These are phyloP conservation scores for Hirundo rustica DNA, from an alignment of 2,797 vertebrate genomes.

Conservation along the genomic window DNA sequence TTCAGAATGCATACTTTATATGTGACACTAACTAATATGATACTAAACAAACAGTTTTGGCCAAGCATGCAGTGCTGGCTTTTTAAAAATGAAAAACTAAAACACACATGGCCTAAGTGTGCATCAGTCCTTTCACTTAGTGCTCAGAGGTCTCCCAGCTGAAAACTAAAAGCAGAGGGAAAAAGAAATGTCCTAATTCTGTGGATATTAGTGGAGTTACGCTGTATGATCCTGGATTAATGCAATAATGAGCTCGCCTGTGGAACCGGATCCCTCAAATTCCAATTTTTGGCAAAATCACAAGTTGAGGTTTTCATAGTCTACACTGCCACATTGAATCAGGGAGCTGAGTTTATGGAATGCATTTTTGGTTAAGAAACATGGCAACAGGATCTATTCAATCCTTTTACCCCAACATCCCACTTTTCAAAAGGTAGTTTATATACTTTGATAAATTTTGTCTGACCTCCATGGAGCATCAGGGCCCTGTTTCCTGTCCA, in stretches of 20 bases:
- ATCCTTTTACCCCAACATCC: neutral
- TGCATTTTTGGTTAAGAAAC: neutral
- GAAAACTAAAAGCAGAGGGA: neutral
- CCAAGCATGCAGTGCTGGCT: neutral
- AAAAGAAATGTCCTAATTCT: conserved; percentile 15
- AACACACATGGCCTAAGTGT: neutral
- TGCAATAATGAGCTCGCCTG: neutral
- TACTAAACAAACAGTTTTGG: neutral
- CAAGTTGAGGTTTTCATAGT: neutral
- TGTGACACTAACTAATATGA: neutral
- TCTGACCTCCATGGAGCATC: neutral
- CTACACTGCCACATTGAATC: neutral
- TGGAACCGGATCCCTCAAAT: conserved; percentile 15
- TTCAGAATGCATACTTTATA: neutral
- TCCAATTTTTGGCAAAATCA: neutral
- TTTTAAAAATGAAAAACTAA: neutral
- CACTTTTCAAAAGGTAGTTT: neutral
- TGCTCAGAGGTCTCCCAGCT: neutral
- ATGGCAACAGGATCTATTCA: conserved; percentile 3
- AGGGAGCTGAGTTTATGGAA: neutral
- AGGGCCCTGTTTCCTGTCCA: neutral
- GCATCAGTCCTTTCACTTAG: neutral
- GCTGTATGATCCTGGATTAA: conserved; percentile 3
- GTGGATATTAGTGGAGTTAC: neutral
- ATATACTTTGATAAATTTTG: neutral